Evolutionary conservation across 2,113 vertebrate genomes (phyloP).

Genomic region (Marmota flaviventris): DNA sequence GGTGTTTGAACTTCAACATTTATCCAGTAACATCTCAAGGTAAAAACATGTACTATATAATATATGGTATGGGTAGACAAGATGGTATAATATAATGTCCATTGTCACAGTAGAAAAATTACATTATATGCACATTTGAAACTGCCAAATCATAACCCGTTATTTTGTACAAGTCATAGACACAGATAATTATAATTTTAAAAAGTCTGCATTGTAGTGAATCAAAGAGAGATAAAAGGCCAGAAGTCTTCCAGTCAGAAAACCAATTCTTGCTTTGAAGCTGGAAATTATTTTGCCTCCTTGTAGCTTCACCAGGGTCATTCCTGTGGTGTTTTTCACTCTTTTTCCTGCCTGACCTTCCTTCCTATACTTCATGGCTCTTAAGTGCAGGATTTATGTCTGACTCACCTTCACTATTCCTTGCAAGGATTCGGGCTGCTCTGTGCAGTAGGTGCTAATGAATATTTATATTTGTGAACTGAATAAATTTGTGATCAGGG

Average conservation of each 20-base stretch:
- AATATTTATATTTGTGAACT: constrained; percentile 14
- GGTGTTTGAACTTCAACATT: neutral
- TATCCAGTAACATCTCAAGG: neutral
- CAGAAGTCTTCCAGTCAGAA: neutral
- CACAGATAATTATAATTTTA: too few relatives aligned
- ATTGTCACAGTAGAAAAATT: neutral
- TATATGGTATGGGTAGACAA: neutral
- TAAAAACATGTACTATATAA: neutral
- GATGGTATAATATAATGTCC: neutral
- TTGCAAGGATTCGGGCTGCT: neutral
- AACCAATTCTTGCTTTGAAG: neutral
- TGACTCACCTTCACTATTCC: neutral
- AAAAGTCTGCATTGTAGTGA: too few relatives aligned
- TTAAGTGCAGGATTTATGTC: neutral
- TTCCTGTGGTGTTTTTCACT: neutral
- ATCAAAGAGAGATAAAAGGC: too few relatives aligned
- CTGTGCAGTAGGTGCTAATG: neutral
- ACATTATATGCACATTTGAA: too few relatives aligned
- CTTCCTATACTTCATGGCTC: neutral
- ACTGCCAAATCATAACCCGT: too few relatives aligned
- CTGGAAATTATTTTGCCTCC: neutral
- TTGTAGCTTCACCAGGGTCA: neutral
- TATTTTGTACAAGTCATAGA: too few relatives aligned
- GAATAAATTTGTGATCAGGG: constrained; percentile 10
- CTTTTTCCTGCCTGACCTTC: neutral